These are phyloP conservation scores for Oryctolagus cuniculus DNA, from an alignment of 2,113 vertebrate species.

Conservation along the genomic window mOryCun1.1 NC_091437.1:43209001-43209500, in stretches of 20 bases:
- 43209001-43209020: too few species aligned
- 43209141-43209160: not conserved
- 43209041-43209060: not conserved
- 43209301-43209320: not conserved
- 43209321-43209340: not conserved
- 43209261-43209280: not conserved
- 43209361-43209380: not conserved
- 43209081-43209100: not conserved
- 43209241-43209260: not conserved
- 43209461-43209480: conserved; percentile 4
- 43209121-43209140: not conserved
- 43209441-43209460: not conserved
- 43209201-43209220: not conserved
- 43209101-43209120: too few species aligned
- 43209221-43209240: not conserved
- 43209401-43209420: not conserved
- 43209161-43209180: not conserved
- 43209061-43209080: not conserved
- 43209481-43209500: not conserved
- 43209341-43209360: not conserved
- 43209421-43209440: not conserved
- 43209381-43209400: not conserved
- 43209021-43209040: not conserved
- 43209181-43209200: not conserved
- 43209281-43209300: not conserved